Evolutionary conservation across 2,888 invertebrate species (phyloP).

Genomic region (Chironomus tentans): DNA sequence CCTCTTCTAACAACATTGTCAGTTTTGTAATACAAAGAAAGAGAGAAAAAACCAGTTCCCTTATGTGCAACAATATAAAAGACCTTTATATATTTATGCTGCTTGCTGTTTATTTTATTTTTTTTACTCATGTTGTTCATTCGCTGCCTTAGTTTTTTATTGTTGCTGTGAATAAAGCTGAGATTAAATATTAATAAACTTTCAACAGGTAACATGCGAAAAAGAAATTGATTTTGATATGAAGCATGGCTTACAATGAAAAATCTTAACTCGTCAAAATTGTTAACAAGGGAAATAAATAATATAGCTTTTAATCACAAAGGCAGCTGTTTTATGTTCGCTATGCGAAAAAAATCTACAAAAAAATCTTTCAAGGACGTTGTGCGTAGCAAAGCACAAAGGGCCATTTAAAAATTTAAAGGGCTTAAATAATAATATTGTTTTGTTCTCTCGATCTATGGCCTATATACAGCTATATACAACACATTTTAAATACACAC

Average conservation of each 20-base stretch:
- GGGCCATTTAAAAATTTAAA: slow-evolving; percentile 13
- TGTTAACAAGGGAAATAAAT: background rate
- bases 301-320: background rate
- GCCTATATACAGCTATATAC: background rate
- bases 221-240: background rate
- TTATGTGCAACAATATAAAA: background rate
- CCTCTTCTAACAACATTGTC: background rate
- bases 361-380: slow-evolving; percentile 4
- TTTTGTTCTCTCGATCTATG: background rate
- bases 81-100: background rate
- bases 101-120: no score
- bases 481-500: background rate
- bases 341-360: background rate
- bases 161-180: background rate
- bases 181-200: background rate
- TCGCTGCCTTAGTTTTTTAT: no score
- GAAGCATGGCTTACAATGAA: no score
- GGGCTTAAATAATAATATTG: background rate
- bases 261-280: background rate
- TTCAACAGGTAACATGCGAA: background rate
- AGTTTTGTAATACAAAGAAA: background rate
- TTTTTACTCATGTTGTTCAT: no score
- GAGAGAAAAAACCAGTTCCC: background rate
- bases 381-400: background rate
- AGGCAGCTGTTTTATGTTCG: background rate